Percentiles rank a stretch among this genome's conserved stretches.
Evolutionary conservation across 2,113 vertebrate species (phyloP).

Genomic region (Tautogolabrus adspersus): DNA sequence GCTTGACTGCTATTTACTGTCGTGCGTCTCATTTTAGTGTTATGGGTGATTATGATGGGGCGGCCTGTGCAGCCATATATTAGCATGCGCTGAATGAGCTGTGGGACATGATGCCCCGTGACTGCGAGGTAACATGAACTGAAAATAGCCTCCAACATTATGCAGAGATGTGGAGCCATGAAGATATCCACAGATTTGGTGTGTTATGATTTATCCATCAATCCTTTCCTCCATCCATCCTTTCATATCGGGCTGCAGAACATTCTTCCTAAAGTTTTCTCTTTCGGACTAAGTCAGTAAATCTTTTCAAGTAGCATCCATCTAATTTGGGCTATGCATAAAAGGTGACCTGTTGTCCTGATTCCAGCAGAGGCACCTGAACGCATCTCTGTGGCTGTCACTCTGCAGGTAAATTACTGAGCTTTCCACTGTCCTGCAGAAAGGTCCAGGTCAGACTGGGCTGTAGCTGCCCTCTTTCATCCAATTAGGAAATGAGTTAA

Average conservation of each 20-base stretch:
- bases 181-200: slow-evolving; percentile 59
- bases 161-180: slow-evolving; percentile 43
- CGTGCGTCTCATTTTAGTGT: slow-evolving; percentile 81
- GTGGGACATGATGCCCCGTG: slow-evolving; percentile 73
- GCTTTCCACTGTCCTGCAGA: slow-evolving; percentile 70
- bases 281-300: slow-evolving; percentile 35
- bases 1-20: slow-evolving; percentile 80
- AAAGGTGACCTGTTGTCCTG: slow-evolving; percentile 42
- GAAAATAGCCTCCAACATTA: slow-evolving; percentile 67
- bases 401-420: slow-evolving; percentile 74
- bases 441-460: slow-evolving; percentile 68
- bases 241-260: slow-evolving; percentile 50
- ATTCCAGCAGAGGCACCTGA: slow-evolving; percentile 47
- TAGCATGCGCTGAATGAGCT: slow-evolving; percentile 79
- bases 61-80: slow-evolving; percentile 75
- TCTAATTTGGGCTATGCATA: slow-evolving; percentile 58
- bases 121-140: slow-evolving; percentile 67
- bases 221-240: slow-evolving; percentile 40
- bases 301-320: slow-evolving; percentile 49
- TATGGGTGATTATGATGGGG: slow-evolving; percentile 82
- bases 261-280: slow-evolving; percentile 32
- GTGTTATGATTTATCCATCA: slow-evolving; percentile 61
- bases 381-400: slow-evolving; percentile 71
- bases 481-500: slow-evolving; percentile 82
- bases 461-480: slow-evolving; percentile 77